A percentile compares a stretch with the other conserved stretches of the same genome.
Conservation (phyloP, 2,113 vertebrate genomes). For the Leptobrachium leishanense region DNA sequence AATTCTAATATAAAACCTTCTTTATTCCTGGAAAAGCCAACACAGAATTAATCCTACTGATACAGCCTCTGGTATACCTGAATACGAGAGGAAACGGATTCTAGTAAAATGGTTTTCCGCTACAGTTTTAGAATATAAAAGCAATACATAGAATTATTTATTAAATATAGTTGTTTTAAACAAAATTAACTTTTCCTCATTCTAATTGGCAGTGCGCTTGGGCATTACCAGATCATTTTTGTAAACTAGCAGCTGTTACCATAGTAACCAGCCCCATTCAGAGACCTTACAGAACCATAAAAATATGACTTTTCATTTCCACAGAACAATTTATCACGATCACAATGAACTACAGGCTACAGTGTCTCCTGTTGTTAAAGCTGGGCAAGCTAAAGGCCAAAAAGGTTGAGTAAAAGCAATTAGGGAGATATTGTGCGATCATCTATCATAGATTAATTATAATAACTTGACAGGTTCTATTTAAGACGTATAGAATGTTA, state of each 20-base stretch:
- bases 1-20: too few relatives aligned
- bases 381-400: slow-evolving; percentile 25
- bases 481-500: background rate
- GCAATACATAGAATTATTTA: too few relatives aligned
- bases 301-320: slow-evolving; percentile 38
- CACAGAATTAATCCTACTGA: too few relatives aligned
- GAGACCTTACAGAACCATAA: slow-evolving; percentile 14
- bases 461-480: slow-evolving; percentile 15
- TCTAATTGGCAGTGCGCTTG: slow-evolving; percentile 18
- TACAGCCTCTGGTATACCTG: too few relatives aligned
- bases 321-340: slow-evolving; percentile 35
- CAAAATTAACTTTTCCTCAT: too few relatives aligned
- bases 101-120: too few relatives aligned
- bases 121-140: too few relatives aligned
- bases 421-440: slow-evolving; percentile 18
- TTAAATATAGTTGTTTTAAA: too few relatives aligned
- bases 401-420: slow-evolving; percentile 36
- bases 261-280: slow-evolving; percentile 27
- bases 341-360: slow-evolving; percentile 37
- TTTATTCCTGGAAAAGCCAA: too few relatives aligned
- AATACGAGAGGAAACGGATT: too few relatives aligned
- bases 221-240: slow-evolving; percentile 19
- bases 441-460: slow-evolving; percentile 45
- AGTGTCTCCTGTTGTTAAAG: slow-evolving; percentile 21
- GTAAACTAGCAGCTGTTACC: slow-evolving; percentile 31